Conservation (phyloP, 2,888 invertebrate genomes). For the Lydus trimaculatus region DNA sequence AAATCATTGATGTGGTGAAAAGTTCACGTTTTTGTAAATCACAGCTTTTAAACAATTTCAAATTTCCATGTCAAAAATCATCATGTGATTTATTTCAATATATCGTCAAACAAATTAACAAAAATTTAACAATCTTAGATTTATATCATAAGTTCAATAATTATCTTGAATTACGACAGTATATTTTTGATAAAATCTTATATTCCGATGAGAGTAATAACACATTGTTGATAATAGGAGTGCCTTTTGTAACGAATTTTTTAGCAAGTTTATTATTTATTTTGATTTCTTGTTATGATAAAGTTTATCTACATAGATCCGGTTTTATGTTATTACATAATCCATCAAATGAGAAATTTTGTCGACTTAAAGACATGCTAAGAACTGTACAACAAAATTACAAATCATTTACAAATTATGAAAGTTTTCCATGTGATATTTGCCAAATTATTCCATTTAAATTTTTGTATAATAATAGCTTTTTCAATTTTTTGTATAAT, state of each 20-base stretch:
- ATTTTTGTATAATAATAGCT: constrained; percentile 34
- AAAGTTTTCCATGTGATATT: constrained; percentile 38
- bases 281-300: constrained; percentile 44
- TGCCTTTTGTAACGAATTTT: constrained; percentile 54
- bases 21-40: constrained; percentile 67
- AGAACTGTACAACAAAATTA: constrained; percentile 30
- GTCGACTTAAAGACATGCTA: constrained; percentile 29
- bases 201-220: constrained; percentile 38
- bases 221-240: constrained; percentile 49
- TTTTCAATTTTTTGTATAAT: constrained; percentile 36
- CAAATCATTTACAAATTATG: constrained; percentile 13
- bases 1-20: constrained; percentile 63
- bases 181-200: constrained; percentile 39
- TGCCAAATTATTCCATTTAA: constrained; percentile 39
- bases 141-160: constrained; percentile 35
- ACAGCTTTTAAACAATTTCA: constrained; percentile 29
- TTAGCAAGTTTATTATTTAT: constrained; percentile 52
- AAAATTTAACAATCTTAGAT: constrained; percentile 40
- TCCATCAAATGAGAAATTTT: constrained; percentile 13
- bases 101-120: constrained; percentile 26
- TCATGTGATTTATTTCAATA: constrained; percentile 33
- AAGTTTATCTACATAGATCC: constrained; percentile 40
- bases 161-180: constrained; percentile 45
- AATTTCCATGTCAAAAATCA: constrained; percentile 14
- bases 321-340: constrained; percentile 38